A percentile compares a stretch with the other conserved stretches of the same genome.
Evolutionary conservation across 2,113 vertebrate species (phyloP).

Genomic region (Phaethornis superciliosus): DNA sequence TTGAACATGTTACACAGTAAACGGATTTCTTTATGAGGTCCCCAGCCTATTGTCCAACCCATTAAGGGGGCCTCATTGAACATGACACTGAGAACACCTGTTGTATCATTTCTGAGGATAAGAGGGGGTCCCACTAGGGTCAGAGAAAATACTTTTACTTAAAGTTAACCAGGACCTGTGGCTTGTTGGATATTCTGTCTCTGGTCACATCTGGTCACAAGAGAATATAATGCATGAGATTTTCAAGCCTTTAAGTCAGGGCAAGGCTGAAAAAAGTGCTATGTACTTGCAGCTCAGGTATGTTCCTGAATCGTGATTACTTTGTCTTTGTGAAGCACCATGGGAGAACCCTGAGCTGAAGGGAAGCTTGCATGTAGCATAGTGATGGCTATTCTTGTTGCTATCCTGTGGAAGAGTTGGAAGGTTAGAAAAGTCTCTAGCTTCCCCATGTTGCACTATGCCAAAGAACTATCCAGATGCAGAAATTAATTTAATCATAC

Average conservation of each 20-base stretch:
- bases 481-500: neutral
- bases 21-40: neutral
- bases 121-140: neutral
- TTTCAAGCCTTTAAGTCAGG: neutral
- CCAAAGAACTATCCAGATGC: neutral
- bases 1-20: neutral
- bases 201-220: neutral
- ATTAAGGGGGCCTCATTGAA: neutral
- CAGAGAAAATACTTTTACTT: neutral
- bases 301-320: neutral
- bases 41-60: neutral
- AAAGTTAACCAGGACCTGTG: neutral
- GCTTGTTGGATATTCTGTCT: neutral
- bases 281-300: neutral
- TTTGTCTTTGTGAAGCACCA: neutral
- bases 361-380: neutral
- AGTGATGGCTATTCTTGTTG: neutral
- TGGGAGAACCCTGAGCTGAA: neutral
- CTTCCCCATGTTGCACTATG: neutral
- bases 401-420: neutral
- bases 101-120: neutral
- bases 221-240: neutral
- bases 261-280: neutral
- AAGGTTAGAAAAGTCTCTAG: neutral
- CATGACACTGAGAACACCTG: neutral